Conservation (phyloP, 2,888 invertebrate species). For the Stenolophus ochropezus region DNA sequence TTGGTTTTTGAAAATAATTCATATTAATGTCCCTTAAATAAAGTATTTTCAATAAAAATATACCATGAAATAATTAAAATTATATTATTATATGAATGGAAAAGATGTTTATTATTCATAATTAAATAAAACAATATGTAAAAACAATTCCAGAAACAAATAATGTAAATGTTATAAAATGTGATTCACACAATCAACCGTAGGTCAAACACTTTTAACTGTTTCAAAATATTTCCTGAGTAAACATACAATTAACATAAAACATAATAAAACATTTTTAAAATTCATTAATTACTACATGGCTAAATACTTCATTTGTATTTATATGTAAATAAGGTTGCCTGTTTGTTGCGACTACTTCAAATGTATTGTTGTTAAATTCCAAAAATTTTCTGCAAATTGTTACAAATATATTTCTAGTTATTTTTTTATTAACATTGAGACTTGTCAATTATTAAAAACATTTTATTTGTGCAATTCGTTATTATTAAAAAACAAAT, state of each 20-base stretch:
- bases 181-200: not conserved
- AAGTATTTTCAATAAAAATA: no score
- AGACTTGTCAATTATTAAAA: no score
- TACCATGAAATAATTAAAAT: no score
- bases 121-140: no score
- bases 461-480: no score
- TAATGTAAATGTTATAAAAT: no score
- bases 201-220: not conserved
- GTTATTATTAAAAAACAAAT: no score
- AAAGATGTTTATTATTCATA: no score
- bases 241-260: not conserved
- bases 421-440: not conserved
- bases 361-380: not conserved
- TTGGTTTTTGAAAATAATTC: no score
- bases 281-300: not conserved
- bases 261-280: not conserved
- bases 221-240: not conserved
- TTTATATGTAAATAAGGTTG: not conserved
- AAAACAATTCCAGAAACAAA: no score
- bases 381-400: not conserved
- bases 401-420: not conserved
- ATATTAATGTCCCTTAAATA: no score
- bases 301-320: not conserved
- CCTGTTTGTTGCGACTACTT: not conserved
- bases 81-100: no score